These are phyloP conservation scores for Grantiella picta DNA, from an alignment of 2,113 vertebrate genomes.

Conservation along the genomic window DNA sequence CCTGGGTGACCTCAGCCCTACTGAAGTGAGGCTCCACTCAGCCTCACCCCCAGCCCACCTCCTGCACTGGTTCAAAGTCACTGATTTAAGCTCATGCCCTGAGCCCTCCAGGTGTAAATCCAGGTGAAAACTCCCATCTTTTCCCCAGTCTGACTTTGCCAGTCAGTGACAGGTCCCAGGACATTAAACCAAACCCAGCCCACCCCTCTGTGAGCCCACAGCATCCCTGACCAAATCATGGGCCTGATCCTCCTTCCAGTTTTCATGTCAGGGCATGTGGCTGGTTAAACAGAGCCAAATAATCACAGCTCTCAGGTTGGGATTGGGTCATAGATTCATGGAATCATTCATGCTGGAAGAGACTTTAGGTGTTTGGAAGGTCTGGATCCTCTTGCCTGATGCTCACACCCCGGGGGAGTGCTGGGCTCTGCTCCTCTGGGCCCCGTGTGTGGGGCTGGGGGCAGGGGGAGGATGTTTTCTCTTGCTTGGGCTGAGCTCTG, in stretches of 20 bases:
- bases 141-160: background rate
- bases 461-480: background rate
- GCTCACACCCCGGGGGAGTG: background rate
- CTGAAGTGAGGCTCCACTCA: background rate
- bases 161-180: background rate
- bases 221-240: background rate
- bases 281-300: background rate
- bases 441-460: fast-evolving
- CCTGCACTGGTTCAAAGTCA: background rate
- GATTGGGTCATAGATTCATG: too few species aligned
- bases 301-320: background rate
- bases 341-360: background rate
- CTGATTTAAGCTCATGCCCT: background rate
- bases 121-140: fast-evolving
- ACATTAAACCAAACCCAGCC: background rate
- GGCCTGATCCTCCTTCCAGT: background rate
- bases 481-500: background rate
- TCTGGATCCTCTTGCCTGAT: background rate
- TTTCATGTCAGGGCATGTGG: fast-evolving
- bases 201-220: background rate
- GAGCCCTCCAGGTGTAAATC: background rate
- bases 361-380: background rate
- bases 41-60: background rate
- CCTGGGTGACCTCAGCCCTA: background rate
- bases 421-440: background rate